Percentiles rank a stretch among this genome's conserved stretches.
Evolutionary conservation across 2,797 vertebrate species (phyloP).

Genomic region (Nyctibius grandis): DNA sequence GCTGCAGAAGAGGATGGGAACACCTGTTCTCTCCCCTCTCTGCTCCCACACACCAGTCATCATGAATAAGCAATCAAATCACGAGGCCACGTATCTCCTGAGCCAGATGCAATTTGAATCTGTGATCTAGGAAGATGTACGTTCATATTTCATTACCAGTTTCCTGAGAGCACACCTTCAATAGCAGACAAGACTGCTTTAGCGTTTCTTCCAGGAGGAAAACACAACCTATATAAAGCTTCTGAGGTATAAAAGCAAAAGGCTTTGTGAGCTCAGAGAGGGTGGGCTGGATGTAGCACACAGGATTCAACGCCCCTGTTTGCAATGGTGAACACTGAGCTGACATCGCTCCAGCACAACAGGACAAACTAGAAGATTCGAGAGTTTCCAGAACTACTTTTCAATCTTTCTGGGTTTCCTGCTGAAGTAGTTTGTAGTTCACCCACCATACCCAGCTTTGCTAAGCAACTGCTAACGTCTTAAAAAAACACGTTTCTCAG

Average conservation of each 20-base stretch:
- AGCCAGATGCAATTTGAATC: neutral
- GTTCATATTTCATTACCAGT: fast-evolving
- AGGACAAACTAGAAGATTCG: fast-evolving
- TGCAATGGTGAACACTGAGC: fast-evolving
- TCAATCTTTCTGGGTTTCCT: neutral
- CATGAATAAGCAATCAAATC: neutral
- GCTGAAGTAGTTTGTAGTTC: neutral
- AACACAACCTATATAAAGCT: fast-evolving
- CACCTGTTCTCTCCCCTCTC: neutral
- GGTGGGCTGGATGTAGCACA: neutral
- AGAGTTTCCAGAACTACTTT: neutral
- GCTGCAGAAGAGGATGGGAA: neutral
- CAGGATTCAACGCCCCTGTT: neutral
- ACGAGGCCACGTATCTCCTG: neutral
- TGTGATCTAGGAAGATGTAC: neutral
- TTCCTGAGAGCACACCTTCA: neutral
- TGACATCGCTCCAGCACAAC: neutral
- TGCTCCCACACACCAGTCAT: neutral
- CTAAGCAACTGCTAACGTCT: fast-evolving
- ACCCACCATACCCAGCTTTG: neutral
- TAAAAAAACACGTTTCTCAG: fast-evolving
- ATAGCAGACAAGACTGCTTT: neutral
- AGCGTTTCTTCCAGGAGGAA: neutral
- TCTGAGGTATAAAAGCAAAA: neutral
- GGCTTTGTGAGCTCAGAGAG: neutral